Base-by-base conservation (phyloP, 1,140 invertebrate species). In the Bombus confusus region DNA sequence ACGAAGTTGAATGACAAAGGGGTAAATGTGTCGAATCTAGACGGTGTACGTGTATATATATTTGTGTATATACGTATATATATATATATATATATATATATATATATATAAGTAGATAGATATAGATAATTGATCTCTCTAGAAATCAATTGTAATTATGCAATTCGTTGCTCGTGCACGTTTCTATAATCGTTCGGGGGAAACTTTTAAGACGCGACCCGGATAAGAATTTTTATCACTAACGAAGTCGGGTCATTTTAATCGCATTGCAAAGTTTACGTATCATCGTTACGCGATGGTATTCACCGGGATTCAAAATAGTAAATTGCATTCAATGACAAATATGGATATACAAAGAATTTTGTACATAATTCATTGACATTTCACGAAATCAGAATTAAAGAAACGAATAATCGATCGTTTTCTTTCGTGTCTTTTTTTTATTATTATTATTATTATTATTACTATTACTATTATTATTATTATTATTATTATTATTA, bases 151-250 rank as follows among this genome's bases (percentile, higher is more conserved):
- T 73, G 83, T 72, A 72, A 85, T 85, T 62, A 69, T n/a, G 52
- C 66, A 72, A 85, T 80, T 78, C 82, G 74, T 83, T 78, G 74
- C 82, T 78, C 64, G 74, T 69, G 74, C 81, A 83, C 81, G 81
- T 83, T 76, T 69, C 81, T 64, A 78, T 37, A 47, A 83, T 76
- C 31, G 34, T 77, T 31, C 41, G n/a, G 47, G 39, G 4, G 31
- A 64, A n/a, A 41, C 34, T 76, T 77, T 77, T 39, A 47, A 66
- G 59, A 22, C 37, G 80, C 80, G 69, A 43, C 28, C 25, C 37
- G 41, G 62, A 37, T 3, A 31, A 0, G 2, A 15, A 47, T 39
- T 73, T 73, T 81, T 62, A 59, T 62, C 80, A 12, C 25, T 43
- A 43, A 34, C 18, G 75, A 39, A 22, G n/a, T 31, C 22, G 28